Evolutionary conservation across 2,797 vertebrate species (phyloP), one percentile per base, ranked within the genome.

Genomic region (Gephyroberyx darwinii): DNA sequence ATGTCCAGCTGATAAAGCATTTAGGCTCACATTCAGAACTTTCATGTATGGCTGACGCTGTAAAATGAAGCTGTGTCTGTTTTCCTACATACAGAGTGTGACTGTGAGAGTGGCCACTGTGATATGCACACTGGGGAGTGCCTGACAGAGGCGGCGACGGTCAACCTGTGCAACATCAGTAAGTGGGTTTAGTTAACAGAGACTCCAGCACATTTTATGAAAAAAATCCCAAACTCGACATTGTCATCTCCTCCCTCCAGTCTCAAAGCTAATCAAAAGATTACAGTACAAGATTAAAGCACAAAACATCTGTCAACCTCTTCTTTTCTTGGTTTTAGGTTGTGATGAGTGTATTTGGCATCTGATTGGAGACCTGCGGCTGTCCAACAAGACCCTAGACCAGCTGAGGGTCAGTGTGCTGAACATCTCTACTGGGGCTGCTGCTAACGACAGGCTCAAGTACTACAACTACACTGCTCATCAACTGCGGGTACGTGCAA

Each of bases 281-380:
- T 26, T 53, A 14, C 20, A 53, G 13, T 54, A 14, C 26, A 54
- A 54, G 54, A n/a, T 35, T 5, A 13, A 57, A 57, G 54, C 54
- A 35, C 30, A 8, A 33, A 5, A 12, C 12, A 56, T 33, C 54
- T 26, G 31, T 13, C 16, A 7, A 47, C 12, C 7, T 13, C 22
- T 53, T 5, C 17, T 20, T 14, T 26, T 5, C 51, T 33, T 48
- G 52, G 8, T 63, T 78, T 61, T 78, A 99, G 98, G 92, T 81
- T 99, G 98, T 33, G 96, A 99, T 67, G 96, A 97, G 47, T 99
- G 98, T 48, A 94, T 97, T 74, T 98, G 97, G 97, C 95, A 96
- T 88, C 92, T 99, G 90, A 96, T 95, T 10, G 94, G 95, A 20
- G 98, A 99, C 84, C 86, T 99, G 54, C 86, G 84, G 35, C 73